Evolutionary conservation across 2,113 vertebrate genomes (phyloP), one percentile per base, ranked within the genome.

Genomic region (Synchiropus splendidus): DNA sequence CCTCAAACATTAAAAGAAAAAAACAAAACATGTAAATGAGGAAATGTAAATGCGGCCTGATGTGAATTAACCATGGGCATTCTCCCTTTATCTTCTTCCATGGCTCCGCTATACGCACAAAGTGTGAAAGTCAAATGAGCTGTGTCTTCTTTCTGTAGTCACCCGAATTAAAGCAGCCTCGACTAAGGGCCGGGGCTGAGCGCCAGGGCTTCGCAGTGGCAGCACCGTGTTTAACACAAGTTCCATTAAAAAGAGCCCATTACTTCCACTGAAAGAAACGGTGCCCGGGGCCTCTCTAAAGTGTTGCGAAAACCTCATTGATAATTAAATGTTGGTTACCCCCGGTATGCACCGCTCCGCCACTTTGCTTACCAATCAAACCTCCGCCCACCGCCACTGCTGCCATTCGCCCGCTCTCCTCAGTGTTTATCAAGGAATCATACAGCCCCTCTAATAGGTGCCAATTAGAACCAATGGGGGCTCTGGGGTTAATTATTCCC

Each of bases 281-380:
- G 54, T 63, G 81, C 85, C 85, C 72, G 64, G 74, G 79, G 81
- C 75, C 61, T 66, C 75, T 75, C 72, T 72, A 76, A 79, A 85
- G 78, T 84, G 80, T 81, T 85, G 76, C 65, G 63, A 86, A 86
- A 86, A 85, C 77, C 83, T 84, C 83, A 86, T 86, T 84, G 86
- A 86, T 87, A 87, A 87, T 86, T 87, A 87, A 87, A 80, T 83
- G 85, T 84, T 85, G 80, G 82, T 87, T 86, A 80, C 80, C 80
- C 78, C 74, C 72, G 64, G 81, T 85, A 83, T 83, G 83, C 76
- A 82, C 85, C 64, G 77, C 76, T 79, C 71, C 67, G 73, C 62
- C 82, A 77, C 74, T 85, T 86, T 87, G 80, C 80, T 84, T 86
- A 86, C 80, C 83, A 86, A 84, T 86, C 79, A 84, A 80, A 78